These are phyloP conservation scores for Phymanthus crucifer DNA, from an alignment of 92 coral and sea anemone species.

Conservation along the genomic window DNA sequence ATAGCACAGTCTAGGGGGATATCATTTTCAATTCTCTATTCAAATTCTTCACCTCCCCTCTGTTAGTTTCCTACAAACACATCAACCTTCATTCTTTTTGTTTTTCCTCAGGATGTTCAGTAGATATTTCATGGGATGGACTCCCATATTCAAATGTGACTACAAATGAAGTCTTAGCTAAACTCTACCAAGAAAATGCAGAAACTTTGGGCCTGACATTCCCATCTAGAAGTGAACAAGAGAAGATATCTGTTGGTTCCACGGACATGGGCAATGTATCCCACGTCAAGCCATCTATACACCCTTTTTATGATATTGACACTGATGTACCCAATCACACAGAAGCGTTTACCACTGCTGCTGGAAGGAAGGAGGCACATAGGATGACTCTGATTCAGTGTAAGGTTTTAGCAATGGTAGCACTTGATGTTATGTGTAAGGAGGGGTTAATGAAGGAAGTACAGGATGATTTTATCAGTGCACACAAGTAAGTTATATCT, in stretches of 20 bases:
- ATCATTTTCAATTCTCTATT: no score
- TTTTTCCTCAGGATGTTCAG: conserved; percentile 74
- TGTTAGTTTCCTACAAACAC: background rate
- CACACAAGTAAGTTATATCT: background rate
- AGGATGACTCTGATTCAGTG: conserved; percentile 65
- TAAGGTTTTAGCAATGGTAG: conserved; percentile 83
- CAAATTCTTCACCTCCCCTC: no score
- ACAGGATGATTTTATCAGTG: conserved; percentile 61
- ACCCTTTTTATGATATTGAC: conserved; percentile 81
- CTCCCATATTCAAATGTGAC: conserved; percentile 58
- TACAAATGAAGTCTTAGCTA: conserved; percentile 76
- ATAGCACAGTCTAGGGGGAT: no score
- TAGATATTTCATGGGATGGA: conserved; percentile 73
- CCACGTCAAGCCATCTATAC: conserved; percentile 90
- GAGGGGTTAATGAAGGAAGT: conserved; percentile 61
- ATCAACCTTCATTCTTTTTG: background rate
- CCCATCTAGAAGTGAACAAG: conserved; percentile 79
- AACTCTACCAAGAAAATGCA: conserved; percentile 83
- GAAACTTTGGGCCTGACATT: conserved; percentile 69
- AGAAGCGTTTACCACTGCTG: conserved; percentile 71
- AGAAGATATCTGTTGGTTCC: conserved; percentile 74
- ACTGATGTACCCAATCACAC: conserved; percentile 84
- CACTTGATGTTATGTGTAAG: conserved; percentile 79
- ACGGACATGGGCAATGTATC: conserved; percentile 99
- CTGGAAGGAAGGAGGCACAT: conserved; percentile 78